Percentiles rank a stretch among this genome's conserved stretches.
phyloP scores from a whole-genome alignment of 2,888 invertebrate genomes.

The Eristalinus sepulchralis region DNA sequence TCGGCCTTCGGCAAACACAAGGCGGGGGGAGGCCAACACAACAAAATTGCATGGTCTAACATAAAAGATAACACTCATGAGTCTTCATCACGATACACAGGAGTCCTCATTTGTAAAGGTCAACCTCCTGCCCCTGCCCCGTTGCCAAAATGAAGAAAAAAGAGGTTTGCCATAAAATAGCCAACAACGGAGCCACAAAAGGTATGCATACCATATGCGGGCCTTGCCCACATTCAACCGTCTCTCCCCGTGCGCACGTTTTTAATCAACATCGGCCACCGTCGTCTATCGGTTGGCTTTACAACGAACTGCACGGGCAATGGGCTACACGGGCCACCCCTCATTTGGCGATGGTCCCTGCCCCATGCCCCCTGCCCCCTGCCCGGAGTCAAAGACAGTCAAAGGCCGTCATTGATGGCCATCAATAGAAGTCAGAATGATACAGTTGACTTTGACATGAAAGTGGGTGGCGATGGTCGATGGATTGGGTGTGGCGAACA shows the following conservation, averaged over 20 bases:
- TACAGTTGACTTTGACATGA: conserved; percentile 68
- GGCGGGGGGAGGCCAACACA: not conserved
- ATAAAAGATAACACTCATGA: conserved; percentile 69
- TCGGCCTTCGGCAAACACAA: not conserved
- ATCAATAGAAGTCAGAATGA: conserved; percentile 67
- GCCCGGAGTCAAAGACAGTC: conserved; percentile 33
- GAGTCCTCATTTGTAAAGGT: conserved; percentile 36
- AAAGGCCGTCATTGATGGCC: conserved; percentile 69
- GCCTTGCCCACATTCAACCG: conserved; percentile 56
- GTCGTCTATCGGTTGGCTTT: conserved; percentile 41
- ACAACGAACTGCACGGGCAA: not conserved
- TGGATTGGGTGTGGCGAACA: conserved; percentile 27
- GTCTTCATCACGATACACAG: conserved; percentile 52
- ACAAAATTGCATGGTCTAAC: conserved; percentile 22
- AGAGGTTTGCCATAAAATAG: conserved; percentile 42
- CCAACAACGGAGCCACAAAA: conserved; percentile 56
- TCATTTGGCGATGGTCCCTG: conserved; percentile 21
- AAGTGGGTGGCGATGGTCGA: conserved; percentile 11
- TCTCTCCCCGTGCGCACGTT: conserved; percentile 1
- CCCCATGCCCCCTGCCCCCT: not conserved
- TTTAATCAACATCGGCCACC: conserved; percentile 54
- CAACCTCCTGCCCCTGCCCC: not conserved
- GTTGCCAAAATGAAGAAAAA: not conserved
- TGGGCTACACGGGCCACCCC: conserved; percentile 5
- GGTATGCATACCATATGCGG: conserved; percentile 24